These are phyloP conservation scores for Turnix velox DNA, from an alignment of 2,113 vertebrate genomes.

Conservation along the genomic window DNA sequence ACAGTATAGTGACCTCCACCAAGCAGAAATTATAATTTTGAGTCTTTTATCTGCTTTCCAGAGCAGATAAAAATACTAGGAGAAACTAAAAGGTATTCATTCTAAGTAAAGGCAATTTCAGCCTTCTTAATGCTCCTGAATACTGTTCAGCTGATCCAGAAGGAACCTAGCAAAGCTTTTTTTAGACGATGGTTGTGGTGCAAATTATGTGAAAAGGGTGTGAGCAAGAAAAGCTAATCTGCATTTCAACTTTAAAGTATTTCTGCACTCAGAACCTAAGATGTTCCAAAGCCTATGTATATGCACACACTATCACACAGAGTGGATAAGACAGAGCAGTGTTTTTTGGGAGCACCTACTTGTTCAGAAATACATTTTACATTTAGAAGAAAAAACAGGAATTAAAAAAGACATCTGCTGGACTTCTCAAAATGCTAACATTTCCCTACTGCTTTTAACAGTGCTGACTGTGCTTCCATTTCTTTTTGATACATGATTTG, in stretches of 20 bases:
- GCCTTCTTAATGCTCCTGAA: not conserved
- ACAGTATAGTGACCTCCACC: not conserved
- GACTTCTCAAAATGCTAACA: not conserved
- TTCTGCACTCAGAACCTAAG: not conserved
- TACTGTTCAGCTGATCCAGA: conserved; percentile 5
- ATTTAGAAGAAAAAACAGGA: not conserved
- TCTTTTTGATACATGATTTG: not conserved
- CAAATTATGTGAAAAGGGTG: conserved; percentile 37
- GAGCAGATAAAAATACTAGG: not conserved
- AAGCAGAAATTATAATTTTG: not conserved
- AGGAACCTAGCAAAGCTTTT: conserved; percentile 12
- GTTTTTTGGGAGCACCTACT: not conserved
- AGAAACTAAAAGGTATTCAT: not conserved
- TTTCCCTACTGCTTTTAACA: not conserved
- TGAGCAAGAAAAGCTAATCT: conserved; percentile 3
- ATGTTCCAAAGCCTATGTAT: not conserved
- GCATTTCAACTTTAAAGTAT: conserved; percentile 28
- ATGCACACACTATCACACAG: not conserved
- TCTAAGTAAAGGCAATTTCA: conserved; percentile 7
- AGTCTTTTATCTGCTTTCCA: not conserved
- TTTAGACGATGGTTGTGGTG: conserved; percentile 19
- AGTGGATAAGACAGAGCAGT: not conserved
- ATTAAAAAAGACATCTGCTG: not conserved
- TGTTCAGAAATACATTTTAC: not conserved
- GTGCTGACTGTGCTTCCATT: not conserved